phyloP scores from a whole-genome alignment of 2,113 vertebrate species.

The Lota lota region DNA sequence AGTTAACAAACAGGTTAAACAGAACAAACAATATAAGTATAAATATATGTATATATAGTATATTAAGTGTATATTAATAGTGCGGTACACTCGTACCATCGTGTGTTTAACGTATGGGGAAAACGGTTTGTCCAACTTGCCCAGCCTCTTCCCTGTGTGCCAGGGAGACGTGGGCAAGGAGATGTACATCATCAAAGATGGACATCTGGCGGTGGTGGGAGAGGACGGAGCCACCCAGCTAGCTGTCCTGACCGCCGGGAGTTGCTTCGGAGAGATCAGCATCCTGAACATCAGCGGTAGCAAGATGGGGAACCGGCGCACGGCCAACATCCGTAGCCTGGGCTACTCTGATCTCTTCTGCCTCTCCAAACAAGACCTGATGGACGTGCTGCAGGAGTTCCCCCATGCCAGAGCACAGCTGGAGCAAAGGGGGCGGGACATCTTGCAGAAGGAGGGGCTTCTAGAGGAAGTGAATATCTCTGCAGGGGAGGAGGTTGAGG shows the following conservation, averaged over 20 bases:
- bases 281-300: constrained; percentile 96
- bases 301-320: constrained; percentile 95
- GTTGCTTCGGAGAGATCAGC: constrained; percentile 97
- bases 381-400: constrained; percentile 92
- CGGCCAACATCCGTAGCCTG: constrained; percentile 90
- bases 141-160: background rate
- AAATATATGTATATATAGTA: no score
- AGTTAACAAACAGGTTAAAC: no score
- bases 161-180: constrained; percentile 92
- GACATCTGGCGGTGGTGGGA: constrained; percentile 87
- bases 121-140: no score
- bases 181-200: constrained; percentile 99
- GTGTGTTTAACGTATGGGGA: no score
- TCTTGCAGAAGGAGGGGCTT: constrained; percentile 92
- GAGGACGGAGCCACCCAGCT: constrained; percentile 88
- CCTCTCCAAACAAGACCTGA: constrained; percentile 92
- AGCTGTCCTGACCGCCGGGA: constrained; percentile 84
- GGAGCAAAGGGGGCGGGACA: constrained; percentile 90
- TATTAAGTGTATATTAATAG: no score
- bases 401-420: constrained; percentile 89
- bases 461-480: constrained; percentile 83
- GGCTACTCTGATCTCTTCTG: constrained; percentile 97
- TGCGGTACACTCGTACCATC: no score
- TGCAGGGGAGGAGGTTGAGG: constrained; percentile 73
- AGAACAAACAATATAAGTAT: no score